phyloP scores from a whole-genome alignment of 2,888 invertebrate species.

The Tinea semifulvella region DNA sequence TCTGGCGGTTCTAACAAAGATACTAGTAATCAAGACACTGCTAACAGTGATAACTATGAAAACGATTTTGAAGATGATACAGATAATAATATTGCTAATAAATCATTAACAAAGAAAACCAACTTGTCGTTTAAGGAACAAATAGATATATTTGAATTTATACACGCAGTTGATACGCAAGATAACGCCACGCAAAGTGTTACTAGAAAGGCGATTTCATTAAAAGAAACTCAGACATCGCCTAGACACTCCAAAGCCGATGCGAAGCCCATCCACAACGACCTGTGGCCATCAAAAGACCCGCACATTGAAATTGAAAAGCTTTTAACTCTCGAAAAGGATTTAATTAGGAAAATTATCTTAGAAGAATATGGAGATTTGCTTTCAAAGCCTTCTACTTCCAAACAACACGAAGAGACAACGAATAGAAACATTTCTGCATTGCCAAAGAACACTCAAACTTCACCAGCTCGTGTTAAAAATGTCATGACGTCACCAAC shows the following conservation, averaged over 20 bases:
- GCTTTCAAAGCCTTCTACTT: conserved; percentile 46
- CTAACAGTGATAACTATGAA: conserved; percentile 13
- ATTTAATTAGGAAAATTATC: conserved; percentile 51
- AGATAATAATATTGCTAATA: conserved; percentile 23
- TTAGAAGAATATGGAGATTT: conserved; percentile 51
- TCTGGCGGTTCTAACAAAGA: conserved; percentile 5
- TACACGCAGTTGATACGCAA: conserved; percentile 49
- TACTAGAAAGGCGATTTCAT: conserved; percentile 33
- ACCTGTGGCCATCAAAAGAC: conserved; percentile 44
- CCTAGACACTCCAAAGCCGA: conserved; percentile 34
- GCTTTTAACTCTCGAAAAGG: conserved; percentile 51
- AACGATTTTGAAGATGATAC: conserved; percentile 12
- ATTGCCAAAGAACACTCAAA: conserved; percentile 53
- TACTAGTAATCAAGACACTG: background rate
- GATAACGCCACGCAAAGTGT: conserved; percentile 54
- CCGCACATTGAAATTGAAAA: conserved; percentile 45
- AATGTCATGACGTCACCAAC: conserved; percentile 57
- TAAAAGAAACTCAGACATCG: conserved; percentile 57
- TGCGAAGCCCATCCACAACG: conserved; percentile 35
- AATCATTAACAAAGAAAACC: conserved; percentile 34
- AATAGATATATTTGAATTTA: conserved; percentile 52
- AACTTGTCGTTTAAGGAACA: conserved; percentile 48
- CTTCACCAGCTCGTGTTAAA: conserved; percentile 52
- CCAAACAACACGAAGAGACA: conserved; percentile 28
- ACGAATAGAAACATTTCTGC: conserved; percentile 32